Evolutionary conservation across 2,888 invertebrate species (phyloP), one percentile per base, ranked within the genome.

Genomic region (Lordiphosa fenestrarum): DNA sequence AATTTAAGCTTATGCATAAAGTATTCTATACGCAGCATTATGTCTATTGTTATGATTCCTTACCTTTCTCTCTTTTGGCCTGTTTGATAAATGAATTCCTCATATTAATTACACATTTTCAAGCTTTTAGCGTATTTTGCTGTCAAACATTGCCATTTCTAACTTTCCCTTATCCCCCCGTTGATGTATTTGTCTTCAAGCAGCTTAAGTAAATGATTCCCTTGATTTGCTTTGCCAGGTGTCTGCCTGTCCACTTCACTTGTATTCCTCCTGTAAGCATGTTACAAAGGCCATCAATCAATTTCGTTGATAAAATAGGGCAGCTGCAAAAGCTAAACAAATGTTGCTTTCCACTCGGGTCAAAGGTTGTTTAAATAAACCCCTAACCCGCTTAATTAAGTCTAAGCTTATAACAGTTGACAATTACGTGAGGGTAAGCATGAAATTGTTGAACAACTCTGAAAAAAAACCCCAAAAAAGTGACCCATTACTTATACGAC

Each of bases 281-380:
- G 30, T 30, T 30, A 30, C 53, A 30, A 48, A 60, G 66, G 47
- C 73, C 70, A 80, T 80, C 80, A 80, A 80, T 80, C 80, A 80
- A 80, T 77, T 72, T 58, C 66, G 39, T 25, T 61, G 68, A 73
- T 76, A 80, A 69, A 72, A 55, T 61, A 56, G 48, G 69, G 68
- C 58, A 66, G 41, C 33, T 56, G 58, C 56, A 58, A 67, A 67
- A 67, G 72, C 59, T 42, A 59, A 39, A 35, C 44, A 44, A 23
- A 23, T 19, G 51, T 59, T 50, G 49, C 35, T 40, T 13, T 40
- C 19, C 15, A 40, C 40, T 25, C 15, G 40, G 40, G 40, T 40
- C 39, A 41, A 21, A n/a, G 40, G 21, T 41, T 36, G 46, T 52
- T 53, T 33, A 37, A 60, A 53, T 60, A 60, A 61, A 62, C 35